These are phyloP conservation scores for Calypte anna DNA, from an alignment of 2,113 vertebrate genomes.

Conservation along the genomic window DNA sequence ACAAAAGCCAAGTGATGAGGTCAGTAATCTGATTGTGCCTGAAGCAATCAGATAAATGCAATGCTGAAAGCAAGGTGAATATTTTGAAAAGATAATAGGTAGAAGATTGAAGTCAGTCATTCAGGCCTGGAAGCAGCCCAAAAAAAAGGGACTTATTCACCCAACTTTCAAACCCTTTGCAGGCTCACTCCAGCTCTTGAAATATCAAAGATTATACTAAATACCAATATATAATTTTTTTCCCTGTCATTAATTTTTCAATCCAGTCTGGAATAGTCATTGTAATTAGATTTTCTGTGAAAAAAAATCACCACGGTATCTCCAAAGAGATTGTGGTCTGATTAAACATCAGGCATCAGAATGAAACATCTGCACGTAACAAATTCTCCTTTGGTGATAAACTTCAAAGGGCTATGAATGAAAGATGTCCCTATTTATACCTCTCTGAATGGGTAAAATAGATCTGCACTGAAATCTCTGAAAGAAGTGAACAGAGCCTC, in stretches of 20 bases:
- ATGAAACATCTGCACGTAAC: conserved; percentile 34
- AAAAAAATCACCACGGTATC: conserved; percentile 19
- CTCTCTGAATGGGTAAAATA: background rate
- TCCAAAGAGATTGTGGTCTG: conserved; percentile 40
- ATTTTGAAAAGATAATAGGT: conserved; percentile 6
- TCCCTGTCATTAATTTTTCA: conserved; percentile 33
- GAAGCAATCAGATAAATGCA: conserved; percentile 44
- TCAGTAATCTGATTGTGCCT: conserved; percentile 45
- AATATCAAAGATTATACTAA: background rate
- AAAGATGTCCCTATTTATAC: background rate
- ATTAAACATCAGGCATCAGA: conserved; percentile 47
- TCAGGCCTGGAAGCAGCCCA: background rate
- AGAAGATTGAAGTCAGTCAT: background rate
- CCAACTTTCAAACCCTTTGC: background rate
- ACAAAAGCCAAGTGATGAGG: conserved; percentile 12
- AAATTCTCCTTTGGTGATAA: conserved; percentile 9
- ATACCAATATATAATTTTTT: background rate
- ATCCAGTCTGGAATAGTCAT: background rate
- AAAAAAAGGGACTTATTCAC: background rate
- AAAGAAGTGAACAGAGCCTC: background rate
- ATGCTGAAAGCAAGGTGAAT: conserved; percentile 26
- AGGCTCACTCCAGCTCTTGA: background rate
- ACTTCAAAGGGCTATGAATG: conserved; percentile 35
- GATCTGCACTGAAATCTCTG: background rate
- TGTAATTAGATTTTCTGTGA: conserved; percentile 46